phyloP scores from a whole-genome alignment of 2,888 invertebrate genomes.

The Conomelus anceps region DNA sequence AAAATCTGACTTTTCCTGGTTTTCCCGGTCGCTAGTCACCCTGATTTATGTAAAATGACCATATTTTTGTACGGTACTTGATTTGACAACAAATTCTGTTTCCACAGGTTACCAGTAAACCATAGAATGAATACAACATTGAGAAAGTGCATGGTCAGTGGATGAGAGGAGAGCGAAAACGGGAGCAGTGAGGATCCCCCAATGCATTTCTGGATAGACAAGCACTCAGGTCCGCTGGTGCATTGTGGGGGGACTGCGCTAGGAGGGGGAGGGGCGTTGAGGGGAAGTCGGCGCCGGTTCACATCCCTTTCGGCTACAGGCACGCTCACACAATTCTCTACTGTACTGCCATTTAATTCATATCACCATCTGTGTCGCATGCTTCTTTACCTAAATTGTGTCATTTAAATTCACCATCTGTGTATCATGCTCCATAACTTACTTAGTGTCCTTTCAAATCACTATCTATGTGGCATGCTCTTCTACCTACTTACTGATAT shows the following conservation, averaged over 20 bases:
- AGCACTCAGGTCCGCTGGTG: constrained; percentile 65
- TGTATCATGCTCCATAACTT: background rate
- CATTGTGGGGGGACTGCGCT: too few species aligned
- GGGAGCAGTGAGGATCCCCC: background rate
- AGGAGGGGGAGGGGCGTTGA: background rate
- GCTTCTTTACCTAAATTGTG: background rate
- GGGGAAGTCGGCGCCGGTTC: constrained; percentile 57
- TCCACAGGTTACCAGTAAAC: too few species aligned
- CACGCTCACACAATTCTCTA: constrained; percentile 34
- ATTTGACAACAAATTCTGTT: too few species aligned
- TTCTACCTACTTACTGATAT: too few species aligned
- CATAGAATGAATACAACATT: too few species aligned
- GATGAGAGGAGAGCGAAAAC: background rate
- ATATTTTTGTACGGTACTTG: too few species aligned
- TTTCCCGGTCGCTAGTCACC: too few species aligned
- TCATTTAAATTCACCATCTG: background rate
- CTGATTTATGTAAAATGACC: too few species aligned
- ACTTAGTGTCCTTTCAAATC: background rate
- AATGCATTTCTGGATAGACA: constrained; percentile 87
- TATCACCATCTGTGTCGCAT: background rate
- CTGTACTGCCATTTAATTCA: constrained; percentile 28
- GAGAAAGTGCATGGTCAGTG: too few species aligned
- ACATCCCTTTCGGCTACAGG: constrained; percentile 52
- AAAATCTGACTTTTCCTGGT: too few species aligned
- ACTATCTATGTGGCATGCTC: too few species aligned